Percentiles rank a stretch among this genome's conserved stretches.
Conservation (phyloP, 2,797 vertebrate genomes). For the Bufotes viridis region DNA sequence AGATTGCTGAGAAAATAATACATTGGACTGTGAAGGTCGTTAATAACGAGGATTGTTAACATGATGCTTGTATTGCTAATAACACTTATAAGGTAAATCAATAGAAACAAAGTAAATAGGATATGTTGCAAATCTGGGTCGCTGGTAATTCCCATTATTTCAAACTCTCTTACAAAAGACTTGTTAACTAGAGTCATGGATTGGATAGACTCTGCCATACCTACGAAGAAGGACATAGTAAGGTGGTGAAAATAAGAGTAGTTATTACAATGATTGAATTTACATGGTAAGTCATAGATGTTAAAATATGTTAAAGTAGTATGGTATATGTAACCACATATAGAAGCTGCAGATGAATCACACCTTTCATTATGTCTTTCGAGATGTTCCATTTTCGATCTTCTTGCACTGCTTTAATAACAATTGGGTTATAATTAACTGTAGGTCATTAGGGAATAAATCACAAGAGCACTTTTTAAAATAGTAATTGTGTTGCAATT, state of each 20-base stretch:
- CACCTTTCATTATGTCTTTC: neutral
- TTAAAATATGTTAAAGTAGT: neutral
- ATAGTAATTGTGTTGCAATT: neutral
- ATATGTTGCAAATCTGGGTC: neutral
- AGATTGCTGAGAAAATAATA: constrained; percentile 56
- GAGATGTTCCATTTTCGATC: neutral
- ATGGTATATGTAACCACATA: too few species aligned
- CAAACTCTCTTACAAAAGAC: constrained; percentile 36
- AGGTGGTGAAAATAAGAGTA: neutral
- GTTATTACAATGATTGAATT: neutral
- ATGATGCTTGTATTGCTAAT: constrained; percentile 37
- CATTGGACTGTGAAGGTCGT: constrained; percentile 51
- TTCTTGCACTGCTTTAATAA: neutral
- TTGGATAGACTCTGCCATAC: neutral
- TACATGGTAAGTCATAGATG: neutral
- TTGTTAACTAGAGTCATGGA: constrained; percentile 21
- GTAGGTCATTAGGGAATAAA: neutral
- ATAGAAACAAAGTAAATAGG: constrained; percentile 43
- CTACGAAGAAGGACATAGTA: neutral
- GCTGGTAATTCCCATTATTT: constrained; percentile 38
- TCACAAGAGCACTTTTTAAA: neutral
- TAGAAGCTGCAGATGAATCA: neutral
- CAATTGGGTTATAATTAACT: neutral
- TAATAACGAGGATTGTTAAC: constrained; percentile 6
- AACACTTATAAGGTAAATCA: constrained; percentile 43